Conservation (phyloP, 2,888 invertebrate species). For the Drepanosiphum platanoidis region DNA sequence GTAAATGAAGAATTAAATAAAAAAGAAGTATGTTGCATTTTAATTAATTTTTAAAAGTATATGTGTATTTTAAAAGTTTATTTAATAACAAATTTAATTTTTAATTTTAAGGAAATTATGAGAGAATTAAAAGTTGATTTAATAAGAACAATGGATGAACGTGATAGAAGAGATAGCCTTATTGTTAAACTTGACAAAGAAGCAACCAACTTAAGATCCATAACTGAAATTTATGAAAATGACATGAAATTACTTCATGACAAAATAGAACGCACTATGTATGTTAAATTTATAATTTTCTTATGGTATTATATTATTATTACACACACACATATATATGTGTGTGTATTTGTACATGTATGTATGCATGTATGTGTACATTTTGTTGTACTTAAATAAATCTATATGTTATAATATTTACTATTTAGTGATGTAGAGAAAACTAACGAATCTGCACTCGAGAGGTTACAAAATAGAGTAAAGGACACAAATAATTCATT, state of each 20-base stretch:
- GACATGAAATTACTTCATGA: constrained; percentile 54
- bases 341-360: neutral
- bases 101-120: constrained; percentile 55
- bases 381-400: neutral
- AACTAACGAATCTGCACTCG: constrained; percentile 46
- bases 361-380: too few species aligned
- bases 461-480: constrained; percentile 25
- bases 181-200: constrained; percentile 56
- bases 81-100: neutral
- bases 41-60: neutral
- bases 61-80: too few species aligned
- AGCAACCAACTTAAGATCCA: constrained; percentile 46
- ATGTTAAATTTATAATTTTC: neutral
- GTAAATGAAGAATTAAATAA: constrained; percentile 64
- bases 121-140: constrained; percentile 57
- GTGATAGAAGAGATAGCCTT: constrained; percentile 58
- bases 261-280: constrained; percentile 57
- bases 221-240: constrained; percentile 54
- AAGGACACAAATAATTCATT: constrained; percentile 51
- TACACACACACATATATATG: too few species aligned
- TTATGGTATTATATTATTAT: too few species aligned
- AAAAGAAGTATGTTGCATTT: constrained; percentile 63
- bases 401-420: neutral
- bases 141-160: constrained; percentile 52
- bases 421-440: constrained; percentile 48